A percentile compares a stretch with the other conserved stretches of the same genome.
These are phyloP conservation scores for Ctenopoma kingsleyae DNA, from an alignment of 2,797 vertebrate genomes.

Conservation along the genomic window DNA sequence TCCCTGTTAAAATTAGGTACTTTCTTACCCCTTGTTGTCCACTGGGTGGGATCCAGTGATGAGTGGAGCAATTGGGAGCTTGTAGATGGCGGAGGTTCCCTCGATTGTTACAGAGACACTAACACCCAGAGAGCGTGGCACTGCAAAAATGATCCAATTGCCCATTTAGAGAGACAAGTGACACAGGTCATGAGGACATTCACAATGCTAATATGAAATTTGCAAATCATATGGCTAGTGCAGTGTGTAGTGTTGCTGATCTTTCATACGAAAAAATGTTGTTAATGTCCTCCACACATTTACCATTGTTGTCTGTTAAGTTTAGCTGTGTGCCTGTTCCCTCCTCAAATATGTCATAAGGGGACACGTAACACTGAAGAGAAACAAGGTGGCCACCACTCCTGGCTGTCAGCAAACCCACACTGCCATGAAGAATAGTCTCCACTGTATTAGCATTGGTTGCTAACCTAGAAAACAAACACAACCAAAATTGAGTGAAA, in stretches of 20 bases:
- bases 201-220: not conserved
- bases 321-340: slow-evolving; percentile 87
- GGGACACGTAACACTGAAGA: slow-evolving; percentile 96
- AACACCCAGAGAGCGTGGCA: slow-evolving; percentile 92
- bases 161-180: not conserved
- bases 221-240: not conserved
- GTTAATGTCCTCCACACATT: slow-evolving; percentile 22
- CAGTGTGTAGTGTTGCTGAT: not conserved
- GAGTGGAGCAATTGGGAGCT: slow-evolving; percentile 96
- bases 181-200: not conserved
- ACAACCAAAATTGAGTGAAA: too few species aligned
- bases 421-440: slow-evolving; percentile 95
- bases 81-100: slow-evolving; percentile 92
- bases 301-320: slow-evolving; percentile 90
- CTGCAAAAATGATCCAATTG: slow-evolving; percentile 68
- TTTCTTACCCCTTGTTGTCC: slow-evolving; percentile 94
- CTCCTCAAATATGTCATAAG: slow-evolving; percentile 93
- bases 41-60: slow-evolving; percentile 97
- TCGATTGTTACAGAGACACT: slow-evolving; percentile 95
- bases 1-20: not conserved
- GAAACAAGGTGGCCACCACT: slow-evolving; percentile 97
- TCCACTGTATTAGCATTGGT: slow-evolving; percentile 94
- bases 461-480: slow-evolving; percentile 90
- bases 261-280: not conserved
- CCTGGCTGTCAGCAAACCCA: slow-evolving; percentile 93